Evolutionary conservation across 2,797 vertebrate genomes (phyloP).

Genomic region (Ptychobarbus kaznakovi): DNA sequence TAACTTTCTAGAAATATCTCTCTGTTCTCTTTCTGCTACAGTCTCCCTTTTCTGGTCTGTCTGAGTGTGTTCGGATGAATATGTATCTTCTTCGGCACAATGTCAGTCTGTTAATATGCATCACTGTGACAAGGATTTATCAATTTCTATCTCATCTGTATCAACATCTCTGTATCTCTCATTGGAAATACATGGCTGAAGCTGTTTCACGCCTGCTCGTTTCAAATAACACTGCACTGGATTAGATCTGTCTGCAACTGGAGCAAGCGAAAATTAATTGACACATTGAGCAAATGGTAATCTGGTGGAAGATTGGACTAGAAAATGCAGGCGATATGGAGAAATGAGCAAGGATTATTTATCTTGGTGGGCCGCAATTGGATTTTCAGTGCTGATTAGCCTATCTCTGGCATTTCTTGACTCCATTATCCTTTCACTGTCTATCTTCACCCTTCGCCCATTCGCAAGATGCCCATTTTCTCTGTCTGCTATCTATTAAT

Average conservation of each 20-base stretch:
- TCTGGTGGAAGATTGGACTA: slow-evolving; percentile 35
- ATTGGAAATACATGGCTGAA: slow-evolving; percentile 3
- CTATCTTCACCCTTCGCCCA: slow-evolving; percentile 11
- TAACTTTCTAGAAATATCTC: slow-evolving; percentile 32
- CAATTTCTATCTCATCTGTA: slow-evolving; percentile 19
- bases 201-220: background rate
- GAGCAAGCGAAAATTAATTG: slow-evolving; percentile 49
- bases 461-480: slow-evolving; percentile 15
- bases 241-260: slow-evolving; percentile 29
- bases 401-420: background rate
- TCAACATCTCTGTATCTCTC: background rate
- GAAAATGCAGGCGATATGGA: slow-evolving; percentile 38
- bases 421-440: slow-evolving; percentile 14
- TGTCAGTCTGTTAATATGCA: slow-evolving; percentile 71
- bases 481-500: background rate
- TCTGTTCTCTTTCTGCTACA: slow-evolving; percentile 11
- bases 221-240: background rate
- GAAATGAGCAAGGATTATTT: slow-evolving; percentile 46
- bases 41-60: slow-evolving; percentile 1
- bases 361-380: slow-evolving; percentile 43
- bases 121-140: slow-evolving; percentile 67
- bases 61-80: slow-evolving; percentile 54
- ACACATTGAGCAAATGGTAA: slow-evolving; percentile 46
- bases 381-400: slow-evolving; percentile 49
- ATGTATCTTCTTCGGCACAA: slow-evolving; percentile 66